Evolutionary conservation across 2,113 vertebrate genomes (phyloP).

Genomic region (Garra rufa): DNA sequence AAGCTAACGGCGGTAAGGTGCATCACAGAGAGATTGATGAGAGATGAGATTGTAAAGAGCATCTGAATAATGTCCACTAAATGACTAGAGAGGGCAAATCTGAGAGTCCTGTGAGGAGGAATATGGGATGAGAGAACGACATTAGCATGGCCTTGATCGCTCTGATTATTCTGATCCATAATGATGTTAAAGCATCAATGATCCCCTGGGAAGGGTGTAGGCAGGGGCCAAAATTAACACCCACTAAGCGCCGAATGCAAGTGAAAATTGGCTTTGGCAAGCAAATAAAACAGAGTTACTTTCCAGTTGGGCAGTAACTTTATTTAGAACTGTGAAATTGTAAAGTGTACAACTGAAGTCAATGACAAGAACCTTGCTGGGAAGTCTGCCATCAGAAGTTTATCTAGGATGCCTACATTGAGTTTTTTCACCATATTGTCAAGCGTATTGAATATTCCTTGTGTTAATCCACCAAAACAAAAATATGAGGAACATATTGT

Average conservation of each 20-base stretch:
- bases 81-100: background rate
- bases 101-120: background rate
- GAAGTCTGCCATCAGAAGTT: background rate
- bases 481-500: too few species aligned
- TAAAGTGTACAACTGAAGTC: background rate
- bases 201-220: background rate
- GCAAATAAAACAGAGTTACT: constrained; percentile 12
- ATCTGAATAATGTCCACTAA: constrained; percentile 17
- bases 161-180: constrained; percentile 10
- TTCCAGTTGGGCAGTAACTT: background rate
- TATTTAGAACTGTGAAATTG: background rate
- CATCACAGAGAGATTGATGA: constrained; percentile 16
- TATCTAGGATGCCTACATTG: background rate
- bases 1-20: background rate
- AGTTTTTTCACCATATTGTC: background rate
- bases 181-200: constrained; percentile 26
- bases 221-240: constrained; percentile 17
- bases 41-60: background rate
- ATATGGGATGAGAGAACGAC: background rate
- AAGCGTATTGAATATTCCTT: background rate
- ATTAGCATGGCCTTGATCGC: constrained; percentile 16
- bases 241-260: background rate
- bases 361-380: background rate
- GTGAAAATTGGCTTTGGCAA: constrained; percentile 21
- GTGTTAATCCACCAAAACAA: background rate